phyloP scores from a whole-genome alignment of 2,797 vertebrate genomes.

The Melanogrammus aeglefinus region DNA sequence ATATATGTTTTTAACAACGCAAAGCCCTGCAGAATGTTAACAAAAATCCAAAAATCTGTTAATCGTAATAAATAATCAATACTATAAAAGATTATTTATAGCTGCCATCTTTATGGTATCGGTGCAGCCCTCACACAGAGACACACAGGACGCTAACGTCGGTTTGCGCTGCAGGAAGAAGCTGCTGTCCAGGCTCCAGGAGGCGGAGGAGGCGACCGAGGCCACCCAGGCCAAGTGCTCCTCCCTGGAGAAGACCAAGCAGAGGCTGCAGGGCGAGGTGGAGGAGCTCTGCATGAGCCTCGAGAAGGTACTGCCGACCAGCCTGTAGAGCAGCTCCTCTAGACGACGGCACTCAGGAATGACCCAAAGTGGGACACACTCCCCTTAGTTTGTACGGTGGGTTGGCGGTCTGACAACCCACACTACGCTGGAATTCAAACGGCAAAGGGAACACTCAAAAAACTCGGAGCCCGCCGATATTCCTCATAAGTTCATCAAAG shows the following conservation, averaged over 20 bases:
- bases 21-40: no score
- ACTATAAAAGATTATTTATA: no score
- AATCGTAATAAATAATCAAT: no score
- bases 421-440: no score
- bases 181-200: constrained; percentile 72
- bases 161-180: constrained; percentile 71
- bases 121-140: no score
- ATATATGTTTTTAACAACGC: no score
- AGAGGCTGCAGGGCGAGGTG: constrained; percentile 79
- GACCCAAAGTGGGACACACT: not conserved
- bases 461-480: no score
- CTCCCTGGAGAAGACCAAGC: constrained; percentile 80
- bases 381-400: not conserved
- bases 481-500: not conserved
- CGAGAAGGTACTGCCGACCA: constrained; percentile 71
- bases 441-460: no score
- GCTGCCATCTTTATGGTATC: no score
- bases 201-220: constrained; percentile 77
- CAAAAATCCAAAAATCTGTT: no score
- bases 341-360: not conserved
- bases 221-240: constrained; percentile 79
- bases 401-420: not conserved
- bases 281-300: constrained; percentile 80
- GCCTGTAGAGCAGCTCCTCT: not conserved
- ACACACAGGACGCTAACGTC: not conserved